Base-by-base conservation (phyloP, 2,888 invertebrate genomes). In the Aproaerema taeniolella region DNA sequence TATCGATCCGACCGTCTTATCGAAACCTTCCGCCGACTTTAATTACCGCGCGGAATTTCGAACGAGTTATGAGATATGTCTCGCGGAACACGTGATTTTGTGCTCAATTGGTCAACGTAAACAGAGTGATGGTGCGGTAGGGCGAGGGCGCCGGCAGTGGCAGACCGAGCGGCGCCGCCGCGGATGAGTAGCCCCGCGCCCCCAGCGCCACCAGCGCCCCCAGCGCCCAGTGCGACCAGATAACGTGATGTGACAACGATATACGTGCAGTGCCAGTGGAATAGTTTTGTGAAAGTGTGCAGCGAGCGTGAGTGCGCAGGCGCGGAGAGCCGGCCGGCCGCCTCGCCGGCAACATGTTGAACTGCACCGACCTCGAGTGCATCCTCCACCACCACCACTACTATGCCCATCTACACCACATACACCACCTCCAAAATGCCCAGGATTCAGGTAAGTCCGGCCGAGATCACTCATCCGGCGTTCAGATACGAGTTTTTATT, bases 331-430 rank as follows among this genome's bases (percentile, higher is more conserved):
- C 69, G 67, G 61, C 56, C 66, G 72, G 68, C 70, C 64, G 72
- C 31, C 31, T 10, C 56, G 49, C 73, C 62, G 76, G 72, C 71
- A 88, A 75, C 72, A 92, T 92, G 92, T 87, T 92, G 82, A 92
- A 92, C 82, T 92, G 92, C 81, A 92, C 92, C 55, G 92, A 92
- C 88, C 87, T 92, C 85, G 92, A 92, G 86, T 92, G 92, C 86
- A 91, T 92, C 72, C 81, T 92, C 69, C 92, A 92, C 78, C 91
- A 92, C 68, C 91, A 91, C 66, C 91, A 92, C 67, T 91, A 91
- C 69, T 91, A 92, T 70, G 91, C 91, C 47, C 92, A 92, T 79
- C 87, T 91, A 59, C 91, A 92, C 68, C 91, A 91, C 70, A 85
- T 91, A 55, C 90, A 91, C 70, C 91, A 91, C 70, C 86, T 91